A percentile compares a stretch with the other conserved stretches of the same genome.
Conservation (phyloP, 2,797 vertebrate genomes). For the Garrulus glandarius region DNA sequence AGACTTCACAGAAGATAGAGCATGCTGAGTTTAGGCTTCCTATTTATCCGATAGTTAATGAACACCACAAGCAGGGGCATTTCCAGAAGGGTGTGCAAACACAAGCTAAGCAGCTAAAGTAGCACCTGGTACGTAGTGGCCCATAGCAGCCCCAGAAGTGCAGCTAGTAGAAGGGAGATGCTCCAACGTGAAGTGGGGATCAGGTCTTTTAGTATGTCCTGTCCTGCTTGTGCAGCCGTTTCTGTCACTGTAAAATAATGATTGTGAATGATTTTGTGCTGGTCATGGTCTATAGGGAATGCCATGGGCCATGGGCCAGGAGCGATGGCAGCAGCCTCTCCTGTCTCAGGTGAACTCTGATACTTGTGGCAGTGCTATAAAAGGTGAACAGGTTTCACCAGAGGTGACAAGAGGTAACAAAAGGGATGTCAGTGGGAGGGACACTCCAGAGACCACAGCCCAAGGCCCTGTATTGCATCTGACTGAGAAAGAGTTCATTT, state of each 20-base stretch:
- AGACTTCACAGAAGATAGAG: background rate
- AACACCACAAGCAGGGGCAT: background rate
- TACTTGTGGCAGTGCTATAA: too few relatives aligned
- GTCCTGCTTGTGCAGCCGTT: background rate
- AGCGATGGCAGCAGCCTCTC: background rate
- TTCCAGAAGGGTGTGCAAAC: background rate
- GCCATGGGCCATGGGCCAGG: too few relatives aligned
- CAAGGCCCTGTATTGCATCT: background rate
- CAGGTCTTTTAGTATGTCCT: background rate
- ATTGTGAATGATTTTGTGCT: background rate
- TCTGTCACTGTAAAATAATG: background rate
- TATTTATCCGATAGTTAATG: background rate
- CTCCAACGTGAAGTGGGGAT: background rate
- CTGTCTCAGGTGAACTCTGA: background rate
- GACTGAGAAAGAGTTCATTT: background rate
- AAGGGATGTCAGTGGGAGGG: background rate
- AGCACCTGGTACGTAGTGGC: accelerated
- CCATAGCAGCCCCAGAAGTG: background rate
- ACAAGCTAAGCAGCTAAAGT: background rate
- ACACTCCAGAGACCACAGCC: background rate
- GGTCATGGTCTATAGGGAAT: background rate
- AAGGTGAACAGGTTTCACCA: background rate
- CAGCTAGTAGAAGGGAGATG: background rate
- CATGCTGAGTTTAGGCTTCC: background rate
- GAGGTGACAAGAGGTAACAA: background rate